Conservation (phyloP, 2,888 invertebrate genomes). For the Cantharis nigra region DNA sequence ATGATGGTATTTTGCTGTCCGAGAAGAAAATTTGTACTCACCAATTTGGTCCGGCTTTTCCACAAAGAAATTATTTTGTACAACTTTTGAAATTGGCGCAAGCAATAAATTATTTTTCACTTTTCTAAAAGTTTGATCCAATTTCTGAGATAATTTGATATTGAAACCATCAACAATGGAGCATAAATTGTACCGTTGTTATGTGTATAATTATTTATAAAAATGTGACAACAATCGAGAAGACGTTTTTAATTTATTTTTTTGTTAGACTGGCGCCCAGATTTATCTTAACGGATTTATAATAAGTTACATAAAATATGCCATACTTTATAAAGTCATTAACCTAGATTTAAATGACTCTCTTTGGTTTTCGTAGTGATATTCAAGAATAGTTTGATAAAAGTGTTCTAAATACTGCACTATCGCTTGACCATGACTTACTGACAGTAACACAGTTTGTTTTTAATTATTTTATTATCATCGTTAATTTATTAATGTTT, state of each 20-base stretch:
- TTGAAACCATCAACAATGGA: not conserved
- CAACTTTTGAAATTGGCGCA: too few species aligned
- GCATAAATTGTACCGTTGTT: not conserved
- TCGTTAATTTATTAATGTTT: not conserved
- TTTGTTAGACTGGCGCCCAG: constrained; percentile 1
- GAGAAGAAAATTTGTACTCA: too few species aligned
- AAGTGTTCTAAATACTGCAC: constrained; percentile 31
- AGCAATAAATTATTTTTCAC: not conserved
- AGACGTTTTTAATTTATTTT: not conserved
- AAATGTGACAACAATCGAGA: not conserved
- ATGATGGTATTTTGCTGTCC: too few species aligned
- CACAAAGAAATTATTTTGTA: too few species aligned
- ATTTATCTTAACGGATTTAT: constrained; percentile 21
- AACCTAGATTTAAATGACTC: constrained; percentile 23
- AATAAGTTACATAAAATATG: constrained; percentile 18
- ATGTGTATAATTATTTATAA: not conserved
- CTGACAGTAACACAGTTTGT: constrained; percentile 34
- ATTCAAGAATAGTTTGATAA: constrained; percentile 35
- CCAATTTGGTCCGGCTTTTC: too few species aligned
- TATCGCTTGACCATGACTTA: constrained; percentile 37
- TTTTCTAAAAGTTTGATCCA: not conserved
- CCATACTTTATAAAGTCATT: constrained; percentile 22
- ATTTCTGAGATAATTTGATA: not conserved
- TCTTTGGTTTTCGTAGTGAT: constrained; percentile 25
- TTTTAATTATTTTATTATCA: constrained; percentile 2